Conservation (phyloP, 2,888 invertebrate species). For the Epinotia bilunana region DNA sequence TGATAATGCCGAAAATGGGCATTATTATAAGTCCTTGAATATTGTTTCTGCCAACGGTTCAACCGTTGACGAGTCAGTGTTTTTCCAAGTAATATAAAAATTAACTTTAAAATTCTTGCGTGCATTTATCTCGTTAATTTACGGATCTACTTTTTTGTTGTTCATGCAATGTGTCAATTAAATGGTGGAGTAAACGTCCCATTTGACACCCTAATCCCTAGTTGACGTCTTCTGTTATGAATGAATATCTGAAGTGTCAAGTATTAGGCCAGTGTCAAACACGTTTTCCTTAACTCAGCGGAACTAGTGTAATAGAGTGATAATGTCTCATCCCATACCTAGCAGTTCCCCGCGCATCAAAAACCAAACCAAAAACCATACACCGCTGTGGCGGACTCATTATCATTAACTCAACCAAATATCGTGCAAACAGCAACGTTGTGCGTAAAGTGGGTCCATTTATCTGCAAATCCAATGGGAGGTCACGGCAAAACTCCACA, state of each 20-base stretch:
- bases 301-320: neutral
- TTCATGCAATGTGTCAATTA: neutral
- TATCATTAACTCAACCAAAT: slow-evolving; percentile 65
- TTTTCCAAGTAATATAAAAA: neutral
- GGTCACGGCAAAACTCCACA: slow-evolving; percentile 81
- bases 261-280: too few relatives aligned
- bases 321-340: neutral
- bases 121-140: neutral
- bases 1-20: neutral
- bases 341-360: slow-evolving; percentile 11
- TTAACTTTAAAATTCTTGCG: neutral
- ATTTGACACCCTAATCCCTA: too few relatives aligned
- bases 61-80: neutral
- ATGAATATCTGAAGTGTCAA: too few relatives aligned
- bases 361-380: slow-evolving; percentile 33
- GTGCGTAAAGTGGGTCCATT: slow-evolving; percentile 76
- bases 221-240: too few relatives aligned
- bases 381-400: slow-evolving; percentile 58
- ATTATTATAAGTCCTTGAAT: neutral
- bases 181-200: neutral
- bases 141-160: too few relatives aligned
- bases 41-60: neutral
- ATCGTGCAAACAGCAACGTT: slow-evolving; percentile 63
- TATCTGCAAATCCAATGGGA: slow-evolving; percentile 79
- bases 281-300: too few relatives aligned